Base-by-base conservation (phyloP, 2,888 invertebrate genomes). In the Cerastis rubricosa region DNA sequence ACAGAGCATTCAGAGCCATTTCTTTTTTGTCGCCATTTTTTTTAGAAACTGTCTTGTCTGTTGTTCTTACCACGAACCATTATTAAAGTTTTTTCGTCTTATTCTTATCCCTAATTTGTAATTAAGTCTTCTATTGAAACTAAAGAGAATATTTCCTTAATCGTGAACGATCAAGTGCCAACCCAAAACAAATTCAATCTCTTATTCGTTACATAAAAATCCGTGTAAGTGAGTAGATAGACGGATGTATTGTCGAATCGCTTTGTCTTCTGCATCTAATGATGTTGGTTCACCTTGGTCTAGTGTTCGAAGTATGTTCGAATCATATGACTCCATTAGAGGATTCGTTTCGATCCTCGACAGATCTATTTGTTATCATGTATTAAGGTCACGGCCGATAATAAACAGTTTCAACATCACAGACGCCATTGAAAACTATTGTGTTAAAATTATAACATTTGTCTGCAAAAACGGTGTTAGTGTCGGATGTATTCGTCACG, bases 361-460 rank as follows among this genome's bases (percentile, higher is more conserved):
- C 88, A 92, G 89, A 89, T 89, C 92, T 91, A 94, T 95, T 94
- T 93, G 91, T 94, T 93, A 93, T 89, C 89, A 85, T 73, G 85
- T 92, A n/a, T n/a, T n/a, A 94, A 95, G 95, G 95, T 95, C 95
- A 95, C 78, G 93, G 92, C 74, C 79, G 63, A 72, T 79, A 81
- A 80, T 81, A 69, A 80, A 47, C 14, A 47, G 51, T 87, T 85
- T 76, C 75, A 65, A 83, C 85, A 89, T 72, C 47, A 22, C 73
- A 76, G 75, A 77, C 68, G 84, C 80, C 80, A 79, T 87, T 86
- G 76, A 84, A 73, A 75, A 29, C 80, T 72, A 84, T 88, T 88
- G 81, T 86, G 69, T 75, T 74, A 67, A 84, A 88, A 81, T 86
- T 87, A 73, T 84, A 83, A 78, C 85, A 87, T 81, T 81, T 83